Evolutionary conservation across 2,113 vertebrate genomes (phyloP), one percentile per base, ranked within the genome.

Genomic region (Pseudolaguvia tuberculata): DNA sequence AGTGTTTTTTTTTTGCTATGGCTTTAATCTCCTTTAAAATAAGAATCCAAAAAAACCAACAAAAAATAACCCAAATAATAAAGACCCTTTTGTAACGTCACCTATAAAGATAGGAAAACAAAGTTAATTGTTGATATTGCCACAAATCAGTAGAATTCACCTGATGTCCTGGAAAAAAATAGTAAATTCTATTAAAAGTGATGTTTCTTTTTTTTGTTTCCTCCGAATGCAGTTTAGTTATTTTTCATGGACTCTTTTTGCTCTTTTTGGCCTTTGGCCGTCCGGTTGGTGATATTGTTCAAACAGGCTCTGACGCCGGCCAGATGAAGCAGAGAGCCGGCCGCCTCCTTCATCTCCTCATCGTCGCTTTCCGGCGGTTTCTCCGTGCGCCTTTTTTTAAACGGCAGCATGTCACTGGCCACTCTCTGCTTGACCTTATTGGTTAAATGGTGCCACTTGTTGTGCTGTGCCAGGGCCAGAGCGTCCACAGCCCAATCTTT

Each of bases 91-190:
- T 56, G 67, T 70, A 80, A 84, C 78, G 80, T 77, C 73, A 89
- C 88, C 87, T 88, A 91, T 80, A 81, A 86, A 87, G 87, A 88
- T 91, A 91, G 90, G 91, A 91, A 92, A 92, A 91, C 85, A 85
- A 94, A 92, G 87, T 91, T 67, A 93, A 93, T 93, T 94, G 93
- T 93, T 91, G 94, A 97, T 99, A 98, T 98, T 99, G 97, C 97
- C 97, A 99, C 95, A 96, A 96, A 97, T 96, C 94, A 96, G 96
- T 95, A 95, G 93, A 96, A 96, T 97, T 98, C 94, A 97, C 97
- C 95, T 98, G 97, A 99, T 96, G 94, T 95, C 94, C 95, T 89
- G 89, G 93, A 95, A 96, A 96, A 94, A 96, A 94, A 91, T 88
- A 87, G 75, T 90, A 93, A 92, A 93, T 96, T 94, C 94, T 90